Evolutionary conservation across 1,140 invertebrate genomes (phyloP), one percentile per base, ranked within the genome.

Genomic region (Cyphomyrmex costatus): DNA sequence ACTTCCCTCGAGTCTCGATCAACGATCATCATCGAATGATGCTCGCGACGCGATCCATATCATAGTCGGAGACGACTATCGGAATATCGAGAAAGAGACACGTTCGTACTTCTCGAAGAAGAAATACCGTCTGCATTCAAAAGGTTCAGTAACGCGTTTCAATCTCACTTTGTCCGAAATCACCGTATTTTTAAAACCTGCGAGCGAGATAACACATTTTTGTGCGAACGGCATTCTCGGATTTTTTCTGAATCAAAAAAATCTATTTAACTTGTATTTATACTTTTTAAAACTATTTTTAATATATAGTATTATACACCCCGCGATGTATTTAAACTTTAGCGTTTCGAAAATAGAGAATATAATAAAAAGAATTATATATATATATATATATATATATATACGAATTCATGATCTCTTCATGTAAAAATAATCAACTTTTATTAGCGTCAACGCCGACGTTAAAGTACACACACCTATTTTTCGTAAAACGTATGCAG

Each of bases 401-500:
- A n/a, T n/a, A n/a, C n/a, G 30, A 36, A 76, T 42, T 60, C 36
- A 24, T 5, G 30, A 42, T 76, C 33, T 60, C 21, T 24, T 16
- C 51, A 7, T 19, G 30, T 16, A 30, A 33, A n/a, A 56, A n/a
- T 36, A 76, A 76, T 24, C 53, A 53, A 76, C 51, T 60, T 60
- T 60, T 14, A 24, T 51, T 51, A 27, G 5, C 21, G 53, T 24
- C 73, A 36, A 27, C n/a, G 19, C 73, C 21, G 8, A 60, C 33
- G 53, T 76, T 21, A 10, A 24, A 42, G 30, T 60, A 42, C n/a
- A 12, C 27, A 51, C 27, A n/a, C n/a, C 73, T 76, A 19, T 76
- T 76, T 76, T 74, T 36, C 65, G 36, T 21, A 68, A 42, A 21
- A 16, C 21, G 65, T n/a, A 49, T 3, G 36, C 8, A 65, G 30